Evolutionary conservation across 1,140 invertebrate species (phyloP), one percentile per base, ranked within the genome.

Genomic region (Drosophila parvula): DNA sequence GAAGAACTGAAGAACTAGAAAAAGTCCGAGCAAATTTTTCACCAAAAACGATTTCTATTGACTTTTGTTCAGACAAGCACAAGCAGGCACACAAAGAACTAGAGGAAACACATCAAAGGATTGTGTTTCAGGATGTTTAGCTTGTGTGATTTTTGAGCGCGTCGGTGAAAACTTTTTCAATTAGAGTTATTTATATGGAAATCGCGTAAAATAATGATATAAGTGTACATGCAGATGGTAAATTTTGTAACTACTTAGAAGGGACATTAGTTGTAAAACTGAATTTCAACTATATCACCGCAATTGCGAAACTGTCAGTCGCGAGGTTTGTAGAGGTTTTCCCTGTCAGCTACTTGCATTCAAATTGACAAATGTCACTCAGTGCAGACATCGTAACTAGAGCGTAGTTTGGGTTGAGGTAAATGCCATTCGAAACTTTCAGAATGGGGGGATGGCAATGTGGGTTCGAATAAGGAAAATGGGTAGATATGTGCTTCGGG

Each of bases 321-420:
- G 36, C 67, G 43, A 14, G 32, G 40, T 40, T 22, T 69, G 48
- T 65, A 47, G 41, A 28, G 16, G 50, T 44, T 48, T 56, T 47
- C 7, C n/a, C 58, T 64, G 62, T 63, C 58, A 78, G 61, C 28
- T 47, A 47, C 58, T 58, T 79, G 45, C 68, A 62, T 73, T 68
- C 57, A 53, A 79, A 83, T 71, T 82, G 80, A 82, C 70, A 70
- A 82, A 71, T 62, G 79, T 70, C 80, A 83, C 41, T 83, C 75
- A 74, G 43, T 50, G 53, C 67, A 48, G 69, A 73, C 41, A 71
- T 50, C 53, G 51, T 71, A 71, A 59, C 65, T 59, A 53, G 44
- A 36, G 36, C 55, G 36, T 58, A 51, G 53, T 59, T 70, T 53
- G 32, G 65, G 44, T 53, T 56, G 69, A 74, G 51, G 41, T 57